Evolutionary conservation across 2,888 invertebrate species (phyloP).

Genomic region (Anthrax anthrax): DNA sequence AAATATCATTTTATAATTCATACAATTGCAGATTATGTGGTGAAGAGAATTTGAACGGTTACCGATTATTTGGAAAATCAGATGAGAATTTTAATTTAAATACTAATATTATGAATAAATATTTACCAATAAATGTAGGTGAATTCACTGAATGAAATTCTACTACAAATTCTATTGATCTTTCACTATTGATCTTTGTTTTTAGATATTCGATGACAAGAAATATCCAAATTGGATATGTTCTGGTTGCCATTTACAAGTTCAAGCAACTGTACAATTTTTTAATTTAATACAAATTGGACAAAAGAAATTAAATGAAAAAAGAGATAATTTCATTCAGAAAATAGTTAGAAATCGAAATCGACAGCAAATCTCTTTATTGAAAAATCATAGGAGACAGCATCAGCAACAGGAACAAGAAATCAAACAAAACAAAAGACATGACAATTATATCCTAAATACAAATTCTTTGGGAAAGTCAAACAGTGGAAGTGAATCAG

Average conservation of each 20-base stretch:
- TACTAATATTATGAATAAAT: conserved; percentile 45
- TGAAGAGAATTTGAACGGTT: conserved; percentile 54
- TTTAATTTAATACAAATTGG: conserved; percentile 56
- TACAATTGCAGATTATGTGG: conserved; percentile 63
- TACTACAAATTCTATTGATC: conserved; percentile 13
- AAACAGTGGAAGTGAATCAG: too few species aligned
- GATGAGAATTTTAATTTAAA: conserved; percentile 43
- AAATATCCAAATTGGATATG: conserved; percentile 58
- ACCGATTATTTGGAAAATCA: conserved; percentile 48
- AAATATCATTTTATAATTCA: conserved; percentile 41
- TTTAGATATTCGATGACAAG: conserved; percentile 53
- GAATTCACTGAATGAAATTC: not conserved
- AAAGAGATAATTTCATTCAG: conserved; percentile 14
- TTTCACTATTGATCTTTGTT: conserved; percentile 3
- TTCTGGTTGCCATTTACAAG: conserved; percentile 59
- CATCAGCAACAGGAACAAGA: too few species aligned
- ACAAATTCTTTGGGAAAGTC: too few species aligned
- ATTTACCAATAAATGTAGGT: conserved; percentile 58
- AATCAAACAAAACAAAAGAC: too few species aligned
- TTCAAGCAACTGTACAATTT: conserved; percentile 60
- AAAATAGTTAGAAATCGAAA: not conserved
- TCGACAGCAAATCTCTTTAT: not conserved
- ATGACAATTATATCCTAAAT: too few species aligned
- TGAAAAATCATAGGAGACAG: too few species aligned
- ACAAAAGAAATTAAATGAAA: conserved; percentile 36